Base-by-base conservation (phyloP, 2,888 invertebrate species). In the Macaria notata region DNA sequence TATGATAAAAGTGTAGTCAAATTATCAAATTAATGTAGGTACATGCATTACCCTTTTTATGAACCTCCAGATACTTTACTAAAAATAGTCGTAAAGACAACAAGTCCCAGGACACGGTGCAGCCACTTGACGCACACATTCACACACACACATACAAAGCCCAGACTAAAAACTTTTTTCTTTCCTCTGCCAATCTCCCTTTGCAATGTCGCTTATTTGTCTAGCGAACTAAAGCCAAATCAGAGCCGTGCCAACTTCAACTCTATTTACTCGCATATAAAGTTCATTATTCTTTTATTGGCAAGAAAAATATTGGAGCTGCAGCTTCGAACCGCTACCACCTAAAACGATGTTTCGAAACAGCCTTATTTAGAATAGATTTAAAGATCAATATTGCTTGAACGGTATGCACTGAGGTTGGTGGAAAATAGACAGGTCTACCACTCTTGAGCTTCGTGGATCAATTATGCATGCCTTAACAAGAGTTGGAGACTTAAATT, bases 381-480 rank as follows among this genome's bases (percentile, higher is more conserved):
- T 19, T 59, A 62, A 57, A 61, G 64, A 44, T 62, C 50, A 63
- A 51, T 48, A 55, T 71, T 31, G 54, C 41, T 33, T 59, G 61
- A 50, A 30, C 43, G 3, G 45, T 4, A 44, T 45, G 41, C 41
- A 47, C 31, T 49, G 31, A 39, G 46, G 31, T 58, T 44, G 54
- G 62, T 56, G 52, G 58, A 59, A 54, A 61, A 68, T 61, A 72
- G 66, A 70, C 65, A 66, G 61, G 63, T 61, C 63, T 69, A 66
- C 65, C 68, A 69, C 73, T 74, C 71, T 69, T 66, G 74, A 72
- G 70, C 62, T 67, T 64, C 62, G 67, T 70, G 63, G 73, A 79
- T 83, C 78, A 83, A 83, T 83, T 82, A 83, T 84, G 79, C 78
- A 82, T 73, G 67, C 68, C 66, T 58, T 71, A 75, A 78, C 76